Conservation (phyloP, 2,797 vertebrate species). For the Sebastes goodei region DNA sequence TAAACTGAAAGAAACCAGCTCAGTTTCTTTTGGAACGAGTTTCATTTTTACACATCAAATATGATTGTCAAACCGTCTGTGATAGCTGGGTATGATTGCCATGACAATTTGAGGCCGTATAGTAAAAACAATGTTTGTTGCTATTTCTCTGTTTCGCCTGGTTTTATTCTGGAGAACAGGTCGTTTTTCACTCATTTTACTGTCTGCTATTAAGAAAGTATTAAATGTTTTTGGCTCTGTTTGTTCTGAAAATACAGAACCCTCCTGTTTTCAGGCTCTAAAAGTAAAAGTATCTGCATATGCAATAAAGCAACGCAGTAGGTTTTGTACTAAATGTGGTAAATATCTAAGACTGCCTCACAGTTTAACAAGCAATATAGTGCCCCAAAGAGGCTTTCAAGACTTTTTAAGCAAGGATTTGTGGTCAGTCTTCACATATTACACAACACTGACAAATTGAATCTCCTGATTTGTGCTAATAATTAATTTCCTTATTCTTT, state of each 20-base stretch:
- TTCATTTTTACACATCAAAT: not conserved
- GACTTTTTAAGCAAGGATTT: not conserved
- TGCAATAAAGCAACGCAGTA: not conserved
- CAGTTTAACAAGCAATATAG: not conserved
- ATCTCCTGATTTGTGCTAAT: not conserved
- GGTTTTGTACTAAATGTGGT: not conserved
- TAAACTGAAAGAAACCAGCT: not conserved
- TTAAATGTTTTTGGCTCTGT: not conserved
- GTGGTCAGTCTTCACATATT: not conserved
- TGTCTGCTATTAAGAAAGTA: not conserved
- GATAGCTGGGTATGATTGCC: not conserved
- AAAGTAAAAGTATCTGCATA: not conserved
- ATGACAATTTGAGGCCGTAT: not conserved
- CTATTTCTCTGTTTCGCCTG: not conserved
- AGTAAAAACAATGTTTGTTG: not conserved
- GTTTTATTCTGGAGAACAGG: not conserved
- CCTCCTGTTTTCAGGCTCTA: not conserved
- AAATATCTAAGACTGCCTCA: not conserved
- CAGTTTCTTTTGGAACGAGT: not conserved
- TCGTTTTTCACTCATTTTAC: not conserved
- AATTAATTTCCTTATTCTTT: not conserved
- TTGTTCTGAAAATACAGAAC: not conserved
- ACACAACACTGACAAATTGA: not conserved
- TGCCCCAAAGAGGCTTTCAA: not conserved
- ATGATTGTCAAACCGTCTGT: not conserved